Percentiles rank a stretch among this genome's conserved stretches.
phyloP scores from a whole-genome alignment of 2,888 invertebrate genomes.

The Eupeodes luniger region DNA sequence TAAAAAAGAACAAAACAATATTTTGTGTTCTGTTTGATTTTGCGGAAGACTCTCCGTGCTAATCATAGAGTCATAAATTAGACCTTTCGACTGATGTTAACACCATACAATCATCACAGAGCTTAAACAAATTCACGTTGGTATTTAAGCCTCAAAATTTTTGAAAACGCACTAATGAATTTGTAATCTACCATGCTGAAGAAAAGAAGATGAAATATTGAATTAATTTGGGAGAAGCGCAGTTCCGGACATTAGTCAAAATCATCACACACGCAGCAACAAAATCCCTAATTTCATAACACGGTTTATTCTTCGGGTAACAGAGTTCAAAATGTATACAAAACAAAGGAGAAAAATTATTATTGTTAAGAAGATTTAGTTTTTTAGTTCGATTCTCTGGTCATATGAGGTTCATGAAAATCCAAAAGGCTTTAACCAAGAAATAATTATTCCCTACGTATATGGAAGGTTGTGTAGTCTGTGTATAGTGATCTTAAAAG shows the following conservation, averaged over 20 bases:
- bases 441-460: neutral
- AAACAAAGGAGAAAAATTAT: neutral
- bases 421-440: slow-evolving; percentile 7
- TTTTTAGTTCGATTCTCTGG: neutral
- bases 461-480: slow-evolving; percentile 37
- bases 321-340: neutral
- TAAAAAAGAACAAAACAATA: neutral
- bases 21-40: slow-evolving; percentile 17
- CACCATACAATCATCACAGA: slow-evolving; percentile 61
- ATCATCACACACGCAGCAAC: slow-evolving; percentile 7
- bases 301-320: neutral
- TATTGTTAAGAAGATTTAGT: neutral
- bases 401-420: neutral
- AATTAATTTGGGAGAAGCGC: slow-evolving; percentile 39
- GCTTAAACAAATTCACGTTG: slow-evolving; percentile 61
- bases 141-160: slow-evolving; percentile 33
- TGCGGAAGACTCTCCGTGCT: slow-evolving; percentile 33
- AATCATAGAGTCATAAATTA: slow-evolving; percentile 64
- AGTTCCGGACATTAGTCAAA: slow-evolving; percentile 34
- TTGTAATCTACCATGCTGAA: slow-evolving; percentile 43
- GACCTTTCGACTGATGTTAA: slow-evolving; percentile 55
- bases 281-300: slow-evolving; percentile 48
- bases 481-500: neutral
- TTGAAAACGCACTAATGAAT: slow-evolving; percentile 62
- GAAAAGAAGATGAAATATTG: slow-evolving; percentile 43